These are phyloP conservation scores for Pipistrellus kuhlii DNA, from an alignment of 2,797 vertebrate genomes.

Conservation along the genomic window DNA sequence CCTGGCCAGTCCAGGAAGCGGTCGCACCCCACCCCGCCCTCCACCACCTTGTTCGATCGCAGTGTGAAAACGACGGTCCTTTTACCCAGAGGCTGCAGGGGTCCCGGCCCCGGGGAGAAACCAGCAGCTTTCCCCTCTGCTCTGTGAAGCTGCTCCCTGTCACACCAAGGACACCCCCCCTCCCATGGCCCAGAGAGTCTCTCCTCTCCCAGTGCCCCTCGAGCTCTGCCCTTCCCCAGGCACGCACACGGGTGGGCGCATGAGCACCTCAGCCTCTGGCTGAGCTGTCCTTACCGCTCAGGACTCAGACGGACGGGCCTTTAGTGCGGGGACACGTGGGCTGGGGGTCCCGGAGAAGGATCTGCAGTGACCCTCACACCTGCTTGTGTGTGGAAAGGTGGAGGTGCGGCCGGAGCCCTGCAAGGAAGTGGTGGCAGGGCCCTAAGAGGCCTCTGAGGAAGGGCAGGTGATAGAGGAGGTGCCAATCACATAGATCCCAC, in stretches of 20 bases:
- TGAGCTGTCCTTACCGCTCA: background rate
- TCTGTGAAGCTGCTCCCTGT: background rate
- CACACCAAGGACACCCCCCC: background rate
- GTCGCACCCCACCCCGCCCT: background rate
- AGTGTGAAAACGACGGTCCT: background rate
- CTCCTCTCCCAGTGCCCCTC: too few species aligned
- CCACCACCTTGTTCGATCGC: background rate
- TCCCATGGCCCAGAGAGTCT: background rate
- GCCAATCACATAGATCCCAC: background rate
- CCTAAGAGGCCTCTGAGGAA: background rate
- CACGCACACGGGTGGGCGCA: fast-evolving
- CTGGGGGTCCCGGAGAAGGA: background rate
- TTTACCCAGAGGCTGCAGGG: background rate
- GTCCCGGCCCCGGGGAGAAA: background rate
- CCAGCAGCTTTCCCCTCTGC: background rate
- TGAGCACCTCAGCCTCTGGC: background rate
- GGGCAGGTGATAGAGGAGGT: background rate
- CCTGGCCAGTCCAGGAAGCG: background rate
- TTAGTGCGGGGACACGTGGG: background rate
- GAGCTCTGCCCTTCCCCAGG: background rate
- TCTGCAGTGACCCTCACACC: background rate
- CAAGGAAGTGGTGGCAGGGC: background rate
- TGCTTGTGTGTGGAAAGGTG: background rate
- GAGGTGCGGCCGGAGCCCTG: background rate
- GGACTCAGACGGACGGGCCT: background rate